phyloP scores from a whole-genome alignment of 2,888 invertebrate species.

The Chymomyza amoena region DNA sequence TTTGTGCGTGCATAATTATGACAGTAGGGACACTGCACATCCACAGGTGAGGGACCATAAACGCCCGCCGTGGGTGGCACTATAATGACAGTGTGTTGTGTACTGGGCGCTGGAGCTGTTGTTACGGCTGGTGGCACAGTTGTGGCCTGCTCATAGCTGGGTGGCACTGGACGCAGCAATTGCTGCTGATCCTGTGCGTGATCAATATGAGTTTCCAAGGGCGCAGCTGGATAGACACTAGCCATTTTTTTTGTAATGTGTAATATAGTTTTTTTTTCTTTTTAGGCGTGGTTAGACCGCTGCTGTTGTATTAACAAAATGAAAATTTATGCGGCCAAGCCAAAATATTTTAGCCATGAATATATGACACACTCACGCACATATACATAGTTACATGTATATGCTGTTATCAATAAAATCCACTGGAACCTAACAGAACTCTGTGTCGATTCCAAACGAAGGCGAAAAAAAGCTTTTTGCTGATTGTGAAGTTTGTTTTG shows the following conservation, averaged over 20 bases:
- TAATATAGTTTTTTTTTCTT: neutral
- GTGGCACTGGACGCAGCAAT: slow-evolving; percentile 45
- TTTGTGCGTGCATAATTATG: slow-evolving; percentile 79
- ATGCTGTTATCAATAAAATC: slow-evolving; percentile 52
- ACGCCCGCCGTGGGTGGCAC: slow-evolving; percentile 40
- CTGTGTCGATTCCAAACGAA: slow-evolving; percentile 37
- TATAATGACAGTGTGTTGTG: slow-evolving; percentile 62
- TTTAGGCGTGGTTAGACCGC: slow-evolving; percentile 2
- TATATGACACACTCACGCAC: neutral
- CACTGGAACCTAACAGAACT: slow-evolving; percentile 23
- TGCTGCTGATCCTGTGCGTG: slow-evolving; percentile 49
- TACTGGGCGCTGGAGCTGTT: slow-evolving; percentile 37
- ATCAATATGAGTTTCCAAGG: slow-evolving; percentile 48
- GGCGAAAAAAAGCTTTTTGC: slow-evolving; percentile 27
- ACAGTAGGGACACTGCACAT: slow-evolving; percentile 80
- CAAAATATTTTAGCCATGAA: neutral
- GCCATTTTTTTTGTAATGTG: slow-evolving; percentile 34
- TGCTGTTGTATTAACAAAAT: neutral
- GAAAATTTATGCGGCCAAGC: neutral
- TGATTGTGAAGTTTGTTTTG: slow-evolving; percentile 37
- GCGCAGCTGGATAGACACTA: slow-evolving; percentile 46
- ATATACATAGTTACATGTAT: slow-evolving; percentile 11
- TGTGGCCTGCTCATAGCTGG: slow-evolving; percentile 70
- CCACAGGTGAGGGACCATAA: slow-evolving; percentile 79
- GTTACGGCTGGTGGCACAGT: slow-evolving; percentile 45